Conservation (phyloP, 2,797 vertebrate genomes). For the Tadarida brasiliensis region DNA sequence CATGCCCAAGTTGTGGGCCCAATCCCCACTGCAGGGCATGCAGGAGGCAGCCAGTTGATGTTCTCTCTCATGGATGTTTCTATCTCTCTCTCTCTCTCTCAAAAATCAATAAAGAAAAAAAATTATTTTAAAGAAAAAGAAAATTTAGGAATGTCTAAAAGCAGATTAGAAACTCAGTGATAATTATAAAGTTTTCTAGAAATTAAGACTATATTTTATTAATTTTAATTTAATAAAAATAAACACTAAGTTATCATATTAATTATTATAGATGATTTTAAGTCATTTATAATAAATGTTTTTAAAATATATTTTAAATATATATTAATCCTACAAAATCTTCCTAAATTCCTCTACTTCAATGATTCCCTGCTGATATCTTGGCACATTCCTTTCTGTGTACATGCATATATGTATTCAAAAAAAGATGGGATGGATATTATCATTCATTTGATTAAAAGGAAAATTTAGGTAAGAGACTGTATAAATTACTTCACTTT, state of each 20-base stretch:
- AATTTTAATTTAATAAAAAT: background rate
- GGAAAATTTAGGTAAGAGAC: background rate
- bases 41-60: too few species aligned
- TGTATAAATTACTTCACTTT: background rate
- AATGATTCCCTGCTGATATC: background rate
- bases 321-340: background rate
- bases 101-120: too few species aligned
- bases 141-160: background rate
- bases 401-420: background rate
- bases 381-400: background rate
- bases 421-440: background rate
- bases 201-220: background rate
- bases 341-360: background rate
- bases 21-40: too few species aligned
- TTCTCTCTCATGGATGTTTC: too few species aligned
- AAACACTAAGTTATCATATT: background rate
- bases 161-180: background rate
- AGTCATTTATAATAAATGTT: background rate
- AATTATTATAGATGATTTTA: background rate
- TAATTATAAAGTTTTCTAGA: background rate
- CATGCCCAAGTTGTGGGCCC: too few species aligned
- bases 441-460: background rate
- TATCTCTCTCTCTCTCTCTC: too few species aligned
- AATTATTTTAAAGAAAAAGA: background rate
- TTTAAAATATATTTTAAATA: background rate